Conservation (phyloP, 2,888 invertebrate species). For the Pollenia angustigena region DNA sequence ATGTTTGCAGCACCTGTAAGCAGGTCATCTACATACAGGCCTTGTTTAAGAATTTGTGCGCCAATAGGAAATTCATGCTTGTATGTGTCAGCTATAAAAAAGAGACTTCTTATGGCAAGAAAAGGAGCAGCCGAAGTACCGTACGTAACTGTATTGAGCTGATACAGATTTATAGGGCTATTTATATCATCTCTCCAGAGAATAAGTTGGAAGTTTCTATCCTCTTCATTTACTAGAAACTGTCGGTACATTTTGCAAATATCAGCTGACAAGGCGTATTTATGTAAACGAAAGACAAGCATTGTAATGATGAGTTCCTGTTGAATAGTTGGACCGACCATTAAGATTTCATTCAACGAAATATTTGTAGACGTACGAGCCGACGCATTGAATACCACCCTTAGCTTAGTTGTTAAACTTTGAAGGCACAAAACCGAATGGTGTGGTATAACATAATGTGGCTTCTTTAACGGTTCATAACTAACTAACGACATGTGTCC, state of each 20-base stretch:
- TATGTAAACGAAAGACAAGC: neutral
- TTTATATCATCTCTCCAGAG: constrained; percentile 20
- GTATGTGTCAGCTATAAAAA: constrained; percentile 13
- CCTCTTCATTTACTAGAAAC: constrained; percentile 31
- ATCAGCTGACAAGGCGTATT: constrained; percentile 1
- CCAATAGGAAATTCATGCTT: constrained; percentile 14
- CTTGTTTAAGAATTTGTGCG: neutral
- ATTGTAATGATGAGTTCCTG: constrained; percentile 1
- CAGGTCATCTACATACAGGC: constrained; percentile 15
- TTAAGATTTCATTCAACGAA: too few species aligned
- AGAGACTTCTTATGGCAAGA: constrained; percentile 19
- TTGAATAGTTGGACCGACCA: neutral
- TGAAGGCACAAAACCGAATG: too few species aligned
- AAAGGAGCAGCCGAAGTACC: neutral
- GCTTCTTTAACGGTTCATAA: too few species aligned
- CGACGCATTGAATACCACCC: too few species aligned
- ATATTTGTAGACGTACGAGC: constrained; percentile 9
- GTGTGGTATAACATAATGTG: too few species aligned
- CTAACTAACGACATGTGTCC: too few species aligned
- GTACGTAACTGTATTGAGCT: too few species aligned
- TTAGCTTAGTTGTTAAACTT: too few species aligned
- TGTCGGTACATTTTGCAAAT: constrained; percentile 8
- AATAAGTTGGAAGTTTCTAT: constrained; percentile 53
- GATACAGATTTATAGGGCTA: neutral
- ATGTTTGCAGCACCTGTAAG: too few species aligned